Base-by-base conservation (phyloP, 2,113 vertebrate species). In the Lophius piscatorius region DNA sequence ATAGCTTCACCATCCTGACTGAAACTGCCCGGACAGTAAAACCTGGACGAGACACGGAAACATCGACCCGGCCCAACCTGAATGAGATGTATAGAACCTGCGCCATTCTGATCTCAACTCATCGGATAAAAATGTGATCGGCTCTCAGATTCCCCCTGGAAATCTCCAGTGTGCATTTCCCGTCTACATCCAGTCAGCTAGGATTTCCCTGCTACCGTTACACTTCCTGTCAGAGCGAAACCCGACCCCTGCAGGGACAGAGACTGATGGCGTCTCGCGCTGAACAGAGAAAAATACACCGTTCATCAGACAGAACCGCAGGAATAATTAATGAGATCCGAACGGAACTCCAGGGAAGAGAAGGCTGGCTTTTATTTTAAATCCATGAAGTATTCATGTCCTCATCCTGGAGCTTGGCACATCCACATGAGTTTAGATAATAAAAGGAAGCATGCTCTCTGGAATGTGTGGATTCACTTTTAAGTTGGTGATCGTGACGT, bases 161-260 rank as follows among this genome's bases (percentile, higher is more conserved):
- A 4, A 29, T 51, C 24, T 45, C 13, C 11, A 3, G 55, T 14
- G 17, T 6, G 46, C 3, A 2, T 55, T 21, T 35, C 57, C 64
- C 1, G 39, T 44, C 44, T 41, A 2, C 46, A 6, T 29, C 33
- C 12, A 4, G 11, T 26, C 60, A 39, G 17, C 18, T n/a, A 60
- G 64, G 70, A 42, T 52, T 59, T 55, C 50, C 70, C 47, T 2
- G 16, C 23, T 17, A 10, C 48, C 63, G 4, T 26, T 46, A 18
- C 35, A 5, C 40, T 81, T 84, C 78, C 78, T 68, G 75, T 65
- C 69, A 47, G 72, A 6, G 18, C 18, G 78, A 51, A 79, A 81
- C 82, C 29, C 0, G 69, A 84, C 46, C 45, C 82, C 39, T n/a
- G n/a, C n/a, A n/a, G n/a, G n/a, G n/a, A n/a, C n/a, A n/a, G n/a